Base-by-base conservation (phyloP, 2,113 vertebrate genomes). In the Platichthys stellatus region DNA sequence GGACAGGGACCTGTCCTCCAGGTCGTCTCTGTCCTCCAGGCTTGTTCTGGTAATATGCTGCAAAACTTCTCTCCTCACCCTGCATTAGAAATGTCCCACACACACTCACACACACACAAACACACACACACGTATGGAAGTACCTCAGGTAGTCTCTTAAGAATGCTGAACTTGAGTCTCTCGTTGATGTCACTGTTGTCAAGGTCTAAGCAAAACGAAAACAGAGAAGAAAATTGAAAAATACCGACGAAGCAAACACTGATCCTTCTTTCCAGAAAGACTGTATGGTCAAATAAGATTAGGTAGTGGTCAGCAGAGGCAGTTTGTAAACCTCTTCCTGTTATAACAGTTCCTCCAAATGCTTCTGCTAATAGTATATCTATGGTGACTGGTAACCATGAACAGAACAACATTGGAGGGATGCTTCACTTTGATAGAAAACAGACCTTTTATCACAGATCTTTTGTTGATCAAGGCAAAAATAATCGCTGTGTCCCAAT, bases 101-200 rank as follows among this genome's bases (percentile, higher is more conserved):
- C 47, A 17, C 5, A 49, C 49, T 4, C 49, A 63, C 76, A 77
- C 63, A 49, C 47, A 17, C 47, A 49, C 49, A 7, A 2, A 49
- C 47, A 17, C 47, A 49, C 49, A 6, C 47, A 63, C 75, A 77
- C 63, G 60, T 12, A 47, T 23, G 35, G 13, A 40, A 40, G 38
- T 89, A 98, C 98, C 97, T 96, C 93, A 1, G 97, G 96, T 80
- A 98, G 95, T 76, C 97, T 96, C 65, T 93, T 94, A 8, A 98
- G 86, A 74, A 99, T 94, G 88, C 97, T 95, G 87, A 97, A 95
- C 89, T 97, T 98, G 24, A 98, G 93, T 77, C 94, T 94, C 89
- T 97, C 96, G 1, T 96, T 98, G 87, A 91, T 84, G 56, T 95
- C 93, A 20, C 93, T 95, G 88, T 98, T 94, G 74, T 98, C 96